phyloP scores from a whole-genome alignment of 1,140 invertebrate genomes.

The Bombus waltoni region DNA sequence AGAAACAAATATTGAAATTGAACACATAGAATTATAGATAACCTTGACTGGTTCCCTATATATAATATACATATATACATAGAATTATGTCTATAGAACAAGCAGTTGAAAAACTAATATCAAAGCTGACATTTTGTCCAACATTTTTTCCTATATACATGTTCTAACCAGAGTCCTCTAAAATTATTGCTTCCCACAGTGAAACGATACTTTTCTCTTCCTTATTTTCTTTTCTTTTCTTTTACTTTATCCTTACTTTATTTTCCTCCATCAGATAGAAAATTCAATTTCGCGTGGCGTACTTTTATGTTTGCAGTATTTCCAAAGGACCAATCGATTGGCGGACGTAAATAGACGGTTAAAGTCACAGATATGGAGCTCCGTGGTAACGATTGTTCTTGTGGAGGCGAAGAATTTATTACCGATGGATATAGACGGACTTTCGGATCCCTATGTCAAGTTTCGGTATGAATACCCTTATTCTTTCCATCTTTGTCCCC shows the following conservation, averaged over 20 bases:
- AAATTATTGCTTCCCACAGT: not conserved
- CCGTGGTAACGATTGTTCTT: constrained; percentile 97
- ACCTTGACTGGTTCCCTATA: not conserved
- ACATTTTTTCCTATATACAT: not conserved
- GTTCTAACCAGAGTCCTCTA: not conserved
- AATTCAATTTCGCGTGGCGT: not conserved
- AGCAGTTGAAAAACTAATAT: not conserved
- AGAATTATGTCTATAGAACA: not conserved
- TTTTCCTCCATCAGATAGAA: not conserved
- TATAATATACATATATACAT: too few relatives aligned
- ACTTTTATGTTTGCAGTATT: constrained; percentile 85
- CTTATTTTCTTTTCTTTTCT: not conserved
- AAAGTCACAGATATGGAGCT: constrained; percentile 97
- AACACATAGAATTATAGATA: not conserved
- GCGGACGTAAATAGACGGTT: constrained; percentile 90
- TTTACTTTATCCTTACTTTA: not conserved
- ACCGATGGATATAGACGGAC: constrained; percentile 94
- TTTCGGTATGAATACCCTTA: constrained; percentile 88
- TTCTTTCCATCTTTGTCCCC: not conserved
- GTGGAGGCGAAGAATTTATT: constrained; percentile 96
- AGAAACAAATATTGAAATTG: not conserved
- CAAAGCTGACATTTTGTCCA: not conserved
- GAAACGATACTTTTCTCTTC: not conserved
- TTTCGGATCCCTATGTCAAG: constrained; percentile 97
- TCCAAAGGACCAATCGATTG: constrained; percentile 89